Conservation (phyloP, 2,113 vertebrate genomes). For the Apaloderma vittatum region DNA sequence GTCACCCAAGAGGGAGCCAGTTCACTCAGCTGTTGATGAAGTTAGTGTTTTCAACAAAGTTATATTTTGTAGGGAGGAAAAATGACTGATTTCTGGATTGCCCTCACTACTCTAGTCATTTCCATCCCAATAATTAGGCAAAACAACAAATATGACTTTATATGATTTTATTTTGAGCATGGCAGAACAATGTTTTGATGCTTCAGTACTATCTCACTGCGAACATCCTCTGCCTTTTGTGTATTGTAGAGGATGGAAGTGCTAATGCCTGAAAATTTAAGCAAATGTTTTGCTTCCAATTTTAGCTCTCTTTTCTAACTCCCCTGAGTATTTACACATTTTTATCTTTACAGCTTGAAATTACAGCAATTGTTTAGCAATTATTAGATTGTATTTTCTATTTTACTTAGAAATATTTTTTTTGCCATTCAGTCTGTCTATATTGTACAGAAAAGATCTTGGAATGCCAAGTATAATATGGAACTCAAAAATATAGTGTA, state of each 20-base stretch:
- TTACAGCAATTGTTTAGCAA: not conserved
- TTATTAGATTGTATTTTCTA: not conserved
- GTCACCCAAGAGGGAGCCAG: not conserved
- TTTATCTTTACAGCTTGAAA: conserved; percentile 9
- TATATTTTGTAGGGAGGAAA: not conserved
- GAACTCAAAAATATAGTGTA: not conserved
- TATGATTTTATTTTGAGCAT: not conserved
- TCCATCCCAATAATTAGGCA: not conserved
- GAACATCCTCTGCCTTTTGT: not conserved
- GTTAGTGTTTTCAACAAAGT: not conserved
- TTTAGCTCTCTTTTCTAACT: not conserved
- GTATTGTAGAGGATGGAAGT: not conserved
- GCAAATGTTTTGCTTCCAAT: not conserved
- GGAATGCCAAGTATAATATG: not conserved
- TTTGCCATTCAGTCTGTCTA: not conserved
- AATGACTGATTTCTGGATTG: not conserved
- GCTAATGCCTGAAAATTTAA: not conserved
- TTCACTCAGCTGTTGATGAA: not conserved
- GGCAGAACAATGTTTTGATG: not conserved
- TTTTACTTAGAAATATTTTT: not conserved
- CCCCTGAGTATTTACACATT: not conserved
- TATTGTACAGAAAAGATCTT: not conserved
- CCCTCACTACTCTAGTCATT: not conserved
- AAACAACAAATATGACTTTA: not conserved
- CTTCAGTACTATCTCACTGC: not conserved